Percentiles rank a stretch among this genome's conserved stretches.
Evolutionary conservation across 2,113 vertebrate genomes (phyloP).

Genomic region (Coregonus clupeaformis): DNA sequence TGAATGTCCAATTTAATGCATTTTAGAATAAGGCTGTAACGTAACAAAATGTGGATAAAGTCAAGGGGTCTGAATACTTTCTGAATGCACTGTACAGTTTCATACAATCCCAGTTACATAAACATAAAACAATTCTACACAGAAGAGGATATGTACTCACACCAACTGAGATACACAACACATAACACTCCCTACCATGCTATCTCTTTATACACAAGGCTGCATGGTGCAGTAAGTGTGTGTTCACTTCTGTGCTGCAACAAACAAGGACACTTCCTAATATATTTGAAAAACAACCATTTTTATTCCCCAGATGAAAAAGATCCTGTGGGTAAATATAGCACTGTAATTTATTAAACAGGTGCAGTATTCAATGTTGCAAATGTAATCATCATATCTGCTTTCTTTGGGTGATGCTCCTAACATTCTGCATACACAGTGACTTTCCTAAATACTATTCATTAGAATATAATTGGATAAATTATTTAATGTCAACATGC

Average conservation of each 20-base stretch:
- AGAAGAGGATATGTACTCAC: too few species aligned
- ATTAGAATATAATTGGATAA: slow-evolving; percentile 70
- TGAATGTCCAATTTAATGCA: too few species aligned
- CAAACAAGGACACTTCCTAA: background rate
- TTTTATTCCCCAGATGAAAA: slow-evolving; percentile 9
- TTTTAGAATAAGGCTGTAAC: too few species aligned
- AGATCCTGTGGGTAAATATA: slow-evolving; percentile 5
- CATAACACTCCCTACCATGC: too few species aligned
- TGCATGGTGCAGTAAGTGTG: background rate
- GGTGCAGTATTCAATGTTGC: slow-evolving; percentile 33
- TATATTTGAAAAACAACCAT: background rate
- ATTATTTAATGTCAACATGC: slow-evolving; percentile 47
- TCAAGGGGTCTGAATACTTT: too few species aligned
- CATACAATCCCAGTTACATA: too few species aligned
- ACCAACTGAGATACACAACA: too few species aligned
- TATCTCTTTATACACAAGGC: too few species aligned
- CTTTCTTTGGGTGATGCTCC: slow-evolving; percentile 70
- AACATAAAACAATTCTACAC: too few species aligned
- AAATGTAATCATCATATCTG: slow-evolving; percentile 65
- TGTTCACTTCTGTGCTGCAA: background rate
- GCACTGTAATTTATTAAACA: background rate
- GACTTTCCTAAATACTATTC: slow-evolving; percentile 59
- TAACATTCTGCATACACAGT: slow-evolving; percentile 62
- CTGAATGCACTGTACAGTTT: too few species aligned
- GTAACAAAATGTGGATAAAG: too few species aligned